phyloP scores from a whole-genome alignment of 1,140 invertebrate species.

The Scaptomyza montana region DNA sequence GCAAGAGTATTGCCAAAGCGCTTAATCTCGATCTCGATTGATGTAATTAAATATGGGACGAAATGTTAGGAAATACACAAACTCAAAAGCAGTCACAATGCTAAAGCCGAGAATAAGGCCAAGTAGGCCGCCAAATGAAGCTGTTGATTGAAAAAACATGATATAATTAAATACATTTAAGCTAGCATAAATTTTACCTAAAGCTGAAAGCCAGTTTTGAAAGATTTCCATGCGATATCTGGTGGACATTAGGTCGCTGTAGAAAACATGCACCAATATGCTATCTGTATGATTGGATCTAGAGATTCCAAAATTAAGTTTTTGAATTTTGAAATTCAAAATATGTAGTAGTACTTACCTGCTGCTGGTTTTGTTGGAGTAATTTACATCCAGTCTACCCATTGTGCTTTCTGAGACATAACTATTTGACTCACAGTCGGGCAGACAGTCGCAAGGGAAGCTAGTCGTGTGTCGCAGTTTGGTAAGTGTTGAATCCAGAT shows the following conservation, averaged over 20 bases:
- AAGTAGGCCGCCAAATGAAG: conserved; percentile 88
- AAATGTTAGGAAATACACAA: conserved; percentile 87
- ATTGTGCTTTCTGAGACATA: conserved; percentile 85
- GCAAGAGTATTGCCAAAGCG: not conserved
- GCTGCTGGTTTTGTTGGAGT: conserved; percentile 44
- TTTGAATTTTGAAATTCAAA: too few relatives aligned
- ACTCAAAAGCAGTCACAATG: conserved; percentile 87
- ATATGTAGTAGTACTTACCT: conserved; percentile 30
- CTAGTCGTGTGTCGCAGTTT: conserved; percentile 51
- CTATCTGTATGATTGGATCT: conserved; percentile 82
- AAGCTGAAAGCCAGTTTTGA: conserved; percentile 85
- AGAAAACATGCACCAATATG: conserved; percentile 87
- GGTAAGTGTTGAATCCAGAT: conserved; percentile 61
- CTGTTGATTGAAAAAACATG: conserved; percentile 83
- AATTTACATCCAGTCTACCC: conserved; percentile 84
- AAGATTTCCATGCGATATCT: conserved; percentile 86
- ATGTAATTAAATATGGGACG: conserved; percentile 84
- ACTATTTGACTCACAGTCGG: conserved; percentile 85
- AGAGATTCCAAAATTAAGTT: not conserved
- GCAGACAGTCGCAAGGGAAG: conserved; percentile 84
- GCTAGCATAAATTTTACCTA: conserved; percentile 49
- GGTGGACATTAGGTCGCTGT: conserved; percentile 86
- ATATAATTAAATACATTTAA: not conserved
- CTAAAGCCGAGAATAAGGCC: conserved; percentile 88
- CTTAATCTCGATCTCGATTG: conserved; percentile 63